Base-by-base conservation (phyloP, 2,113 vertebrate species). In the Pseudopodoces humilis region DNA sequence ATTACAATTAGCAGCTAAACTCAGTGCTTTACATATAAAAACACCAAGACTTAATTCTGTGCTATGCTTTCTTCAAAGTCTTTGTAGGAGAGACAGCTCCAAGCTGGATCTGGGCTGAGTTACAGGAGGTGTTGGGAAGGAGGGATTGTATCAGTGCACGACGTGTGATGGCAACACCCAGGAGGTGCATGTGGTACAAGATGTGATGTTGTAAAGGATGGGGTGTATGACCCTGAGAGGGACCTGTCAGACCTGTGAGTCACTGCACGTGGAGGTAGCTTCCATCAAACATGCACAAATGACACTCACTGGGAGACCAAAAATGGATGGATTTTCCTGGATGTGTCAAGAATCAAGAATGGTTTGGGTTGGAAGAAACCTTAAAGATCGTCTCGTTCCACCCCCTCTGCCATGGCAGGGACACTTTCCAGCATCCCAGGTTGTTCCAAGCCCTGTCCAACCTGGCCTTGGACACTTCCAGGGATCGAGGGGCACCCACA, bases 1-100 rank as follows among this genome's bases (percentile, higher is more conserved):
- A 83, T 95, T 95, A 91, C 90, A 79, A 92, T 95, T 92, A 96
- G 93, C 83, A 62, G 95, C 83, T 94, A 90, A 90, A 94, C 72
- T 94, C 80, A 18, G 83, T 15, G 11, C 43, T 93, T 86, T 92
- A 60, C 88, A 87, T 94, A 75, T 90, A 92, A 95, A 94, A 92
- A 94, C 90, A 25, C 60, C 1, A 11, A 90, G 76, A 53, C 39
- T 90, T 78, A 62, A 81, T 83, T 86, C 79, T 20, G 31, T 59
- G n/a, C 21, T 0, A 25, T 44, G 65, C 56, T 84, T 88, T 86
- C 68, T 92, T 83, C 80, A 68, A 68, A 78, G 31, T 62, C 72
- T 60, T 87, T 21, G 23, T 41, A 8, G 76, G 72, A 68, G 72
- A 86, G 72, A 49, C 17, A n/a, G 31, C 56, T 86, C 79, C 53